phyloP scores from a whole-genome alignment of 2,113 vertebrate species.

The Coregonus clupeaformis region DNA sequence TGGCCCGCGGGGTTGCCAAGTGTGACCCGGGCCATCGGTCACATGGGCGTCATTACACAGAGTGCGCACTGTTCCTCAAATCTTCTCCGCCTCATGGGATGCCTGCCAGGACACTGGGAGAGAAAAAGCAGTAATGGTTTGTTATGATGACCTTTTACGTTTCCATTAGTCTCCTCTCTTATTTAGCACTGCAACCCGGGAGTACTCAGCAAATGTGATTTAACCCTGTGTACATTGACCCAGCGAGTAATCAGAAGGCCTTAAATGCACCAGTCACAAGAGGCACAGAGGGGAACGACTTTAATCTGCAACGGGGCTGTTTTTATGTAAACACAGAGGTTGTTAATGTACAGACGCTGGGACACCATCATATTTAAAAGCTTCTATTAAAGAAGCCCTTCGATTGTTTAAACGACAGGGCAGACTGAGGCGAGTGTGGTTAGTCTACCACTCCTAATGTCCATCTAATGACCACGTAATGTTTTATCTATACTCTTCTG shows the following conservation, averaged over 20 bases:
- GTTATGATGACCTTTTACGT: slow-evolving; percentile 94
- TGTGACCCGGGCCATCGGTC: slow-evolving; percentile 71
- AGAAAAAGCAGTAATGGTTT: slow-evolving; percentile 88
- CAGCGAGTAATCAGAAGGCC: slow-evolving; percentile 75
- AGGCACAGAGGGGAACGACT: slow-evolving; percentile 78
- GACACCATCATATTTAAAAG: slow-evolving; percentile 63
- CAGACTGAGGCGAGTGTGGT: slow-evolving; percentile 59
- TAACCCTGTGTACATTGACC: slow-evolving; percentile 86
- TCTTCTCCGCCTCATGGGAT: slow-evolving; percentile 72
- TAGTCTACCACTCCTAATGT: slow-evolving; percentile 57
- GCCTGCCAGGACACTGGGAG: slow-evolving; percentile 74
- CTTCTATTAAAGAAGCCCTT: slow-evolving; percentile 62
- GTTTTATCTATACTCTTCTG: slow-evolving; percentile 29
- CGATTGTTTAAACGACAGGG: slow-evolving; percentile 63
- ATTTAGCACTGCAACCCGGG: slow-evolving; percentile 42
- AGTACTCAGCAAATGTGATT: slow-evolving; percentile 74
- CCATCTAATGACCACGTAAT: slow-evolving; percentile 57
- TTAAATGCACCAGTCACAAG: slow-evolving; percentile 68
- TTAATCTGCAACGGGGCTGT: slow-evolving; percentile 81
- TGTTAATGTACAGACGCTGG: slow-evolving; percentile 51
- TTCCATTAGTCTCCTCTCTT: slow-evolving; percentile 88
- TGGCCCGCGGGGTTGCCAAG: slow-evolving; percentile 73
- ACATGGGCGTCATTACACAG: slow-evolving; percentile 81
- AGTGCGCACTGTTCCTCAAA: slow-evolving; percentile 64
- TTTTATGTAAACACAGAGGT: slow-evolving; percentile 63